Percentiles rank a stretch among this genome's conserved stretches.
Evolutionary conservation across 2,888 invertebrate genomes (phyloP).

Genomic region (Chloroclystis v-ata): DNA sequence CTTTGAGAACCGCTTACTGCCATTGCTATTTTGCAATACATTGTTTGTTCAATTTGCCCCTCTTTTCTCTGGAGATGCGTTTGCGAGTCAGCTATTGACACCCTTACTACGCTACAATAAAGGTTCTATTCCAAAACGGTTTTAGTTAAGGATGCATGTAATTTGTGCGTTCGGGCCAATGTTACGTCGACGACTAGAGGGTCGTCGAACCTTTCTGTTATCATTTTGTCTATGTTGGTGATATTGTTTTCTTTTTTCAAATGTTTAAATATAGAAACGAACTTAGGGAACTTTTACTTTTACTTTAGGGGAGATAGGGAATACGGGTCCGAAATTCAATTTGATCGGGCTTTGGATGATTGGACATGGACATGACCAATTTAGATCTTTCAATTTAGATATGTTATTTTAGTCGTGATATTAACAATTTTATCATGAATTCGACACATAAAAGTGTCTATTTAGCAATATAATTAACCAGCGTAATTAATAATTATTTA

Average conservation of each 20-base stretch:
- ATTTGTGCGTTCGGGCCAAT: conserved; percentile 43
- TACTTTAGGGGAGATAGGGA: not conserved
- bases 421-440: too few relatives aligned
- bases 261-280: not conserved
- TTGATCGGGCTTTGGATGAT: not conserved
- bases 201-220: conserved; percentile 37
- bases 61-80: conserved; percentile 49
- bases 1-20: conserved; percentile 45
- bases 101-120: conserved; percentile 31
- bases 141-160: conserved; percentile 26
- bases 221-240: not conserved
- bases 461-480: too few relatives aligned
- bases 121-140: conserved; percentile 23
- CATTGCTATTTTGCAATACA: conserved; percentile 67
- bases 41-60: conserved; percentile 71
- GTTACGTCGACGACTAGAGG: conserved; percentile 37
- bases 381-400: too few relatives aligned
- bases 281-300: too few relatives aligned
- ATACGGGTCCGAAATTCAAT: not conserved
- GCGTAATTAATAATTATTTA: too few relatives aligned
- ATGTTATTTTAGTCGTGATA: too few relatives aligned
- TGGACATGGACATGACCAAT: too few relatives aligned
- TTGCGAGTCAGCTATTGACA: conserved; percentile 26
- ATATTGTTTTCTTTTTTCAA: not conserved
- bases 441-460: too few relatives aligned